Conservation (phyloP, 2,113 vertebrate species). For the Leptobrachium leishanense region DNA sequence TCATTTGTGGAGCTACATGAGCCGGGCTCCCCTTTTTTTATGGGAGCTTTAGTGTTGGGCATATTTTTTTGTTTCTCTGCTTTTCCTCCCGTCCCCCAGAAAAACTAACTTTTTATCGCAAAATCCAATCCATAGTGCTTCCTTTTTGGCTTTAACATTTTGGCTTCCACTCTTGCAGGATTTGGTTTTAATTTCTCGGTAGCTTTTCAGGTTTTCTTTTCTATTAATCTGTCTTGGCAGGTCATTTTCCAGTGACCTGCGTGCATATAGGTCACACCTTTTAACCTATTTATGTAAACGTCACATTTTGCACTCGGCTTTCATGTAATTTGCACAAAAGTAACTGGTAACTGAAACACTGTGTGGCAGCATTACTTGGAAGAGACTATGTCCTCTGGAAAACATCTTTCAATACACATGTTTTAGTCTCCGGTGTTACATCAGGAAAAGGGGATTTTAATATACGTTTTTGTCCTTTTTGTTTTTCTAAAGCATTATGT, state of each 20-base stretch:
- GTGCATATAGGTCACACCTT: conserved; percentile 22
- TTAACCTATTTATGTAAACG: conserved; percentile 40
- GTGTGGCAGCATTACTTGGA: conserved; percentile 22
- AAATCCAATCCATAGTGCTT: too few relatives aligned
- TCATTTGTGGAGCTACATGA: too few relatives aligned
- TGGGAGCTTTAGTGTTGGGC: not conserved
- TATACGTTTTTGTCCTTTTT: not conserved
- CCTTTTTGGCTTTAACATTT: too few relatives aligned
- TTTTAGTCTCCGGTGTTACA: conserved; percentile 11
- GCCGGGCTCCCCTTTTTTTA: too few relatives aligned
- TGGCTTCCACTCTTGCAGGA: too few relatives aligned
- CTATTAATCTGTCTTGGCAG: conserved; percentile 50
- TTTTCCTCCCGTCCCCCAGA: not conserved
- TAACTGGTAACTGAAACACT: conserved; percentile 29
- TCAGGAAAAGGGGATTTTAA: conserved; percentile 33
- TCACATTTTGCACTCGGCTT: conserved; percentile 39
- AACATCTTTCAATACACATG: not conserved
- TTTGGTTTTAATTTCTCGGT: too few relatives aligned
- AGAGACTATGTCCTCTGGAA: not conserved
- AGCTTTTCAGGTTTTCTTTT: not conserved
- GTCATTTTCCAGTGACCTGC: conserved; percentile 16
- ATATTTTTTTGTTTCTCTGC: not conserved
- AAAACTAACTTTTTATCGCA: not conserved
- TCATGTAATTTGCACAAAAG: conserved; percentile 43
- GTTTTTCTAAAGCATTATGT: conserved; percentile 12